Conservation (phyloP, 2,888 invertebrate species). For the Idaea straminata region DNA sequence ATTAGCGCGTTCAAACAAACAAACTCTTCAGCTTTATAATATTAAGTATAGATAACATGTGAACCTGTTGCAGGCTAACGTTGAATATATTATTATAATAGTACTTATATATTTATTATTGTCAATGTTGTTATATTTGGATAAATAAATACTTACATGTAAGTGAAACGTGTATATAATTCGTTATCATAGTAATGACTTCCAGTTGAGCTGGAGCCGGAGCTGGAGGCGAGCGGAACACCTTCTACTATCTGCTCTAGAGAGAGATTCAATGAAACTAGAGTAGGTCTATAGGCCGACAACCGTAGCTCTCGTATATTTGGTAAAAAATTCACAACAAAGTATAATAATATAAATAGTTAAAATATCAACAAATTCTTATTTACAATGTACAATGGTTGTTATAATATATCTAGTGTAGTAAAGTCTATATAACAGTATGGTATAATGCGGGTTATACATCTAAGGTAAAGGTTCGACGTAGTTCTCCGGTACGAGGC, state of each 20-base stretch:
- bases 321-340: slow-evolving; percentile 78
- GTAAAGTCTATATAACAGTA: no score
- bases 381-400: slow-evolving; percentile 63
- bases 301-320: slow-evolving; percentile 52
- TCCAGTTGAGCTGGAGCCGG: no score
- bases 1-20: no score
- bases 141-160: no score
- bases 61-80: no score
- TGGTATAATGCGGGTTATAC: no score
- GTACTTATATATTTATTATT: not conserved
- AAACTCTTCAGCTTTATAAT: no score
- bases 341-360: slow-evolving; percentile 71
- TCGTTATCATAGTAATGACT: not conserved
- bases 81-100: no score
- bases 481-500: slow-evolving; percentile 97
- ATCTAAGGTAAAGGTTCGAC: slow-evolving; percentile 92
- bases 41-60: no score
- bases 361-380: slow-evolving; percentile 75
- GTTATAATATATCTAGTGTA: slow-evolving; percentile 65
- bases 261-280: slow-evolving; percentile 13
- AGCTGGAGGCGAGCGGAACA: not conserved
- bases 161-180: no score
- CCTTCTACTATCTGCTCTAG: not conserved
- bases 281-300: slow-evolving; percentile 30
- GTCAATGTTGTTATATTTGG: no score